These are phyloP conservation scores for Vipera ursinii DNA, from an alignment of 2,797 vertebrate species.

Conservation along the genomic window DNA sequence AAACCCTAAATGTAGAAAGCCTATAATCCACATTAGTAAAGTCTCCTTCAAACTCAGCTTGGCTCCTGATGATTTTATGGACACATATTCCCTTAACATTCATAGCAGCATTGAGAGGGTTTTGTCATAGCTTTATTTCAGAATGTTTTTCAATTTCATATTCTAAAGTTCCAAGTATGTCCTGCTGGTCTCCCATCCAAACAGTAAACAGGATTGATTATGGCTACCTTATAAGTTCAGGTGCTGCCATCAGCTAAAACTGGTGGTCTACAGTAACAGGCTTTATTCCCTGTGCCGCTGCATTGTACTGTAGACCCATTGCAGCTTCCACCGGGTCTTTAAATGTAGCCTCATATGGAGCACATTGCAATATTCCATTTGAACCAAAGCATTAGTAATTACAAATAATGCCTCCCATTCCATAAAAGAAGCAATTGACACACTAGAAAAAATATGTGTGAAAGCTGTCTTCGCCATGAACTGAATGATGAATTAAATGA, in stretches of 20 bases:
- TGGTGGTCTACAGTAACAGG: background rate
- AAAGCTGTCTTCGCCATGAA: background rate
- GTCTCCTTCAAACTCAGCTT: background rate
- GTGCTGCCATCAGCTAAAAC: background rate
- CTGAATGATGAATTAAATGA: background rate
- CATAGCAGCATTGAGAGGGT: background rate
- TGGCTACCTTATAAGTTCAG: background rate
- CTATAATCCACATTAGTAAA: background rate
- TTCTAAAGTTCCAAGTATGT: background rate
- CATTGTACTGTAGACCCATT: background rate
- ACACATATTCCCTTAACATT: background rate
- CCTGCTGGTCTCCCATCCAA: background rate
- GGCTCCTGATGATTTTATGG: background rate
- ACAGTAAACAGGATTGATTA: background rate
- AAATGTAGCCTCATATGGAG: background rate
- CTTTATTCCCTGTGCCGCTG: background rate
- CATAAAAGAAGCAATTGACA: background rate
- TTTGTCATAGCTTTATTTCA: background rate
- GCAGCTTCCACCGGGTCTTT: background rate
- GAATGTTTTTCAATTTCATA: background rate
- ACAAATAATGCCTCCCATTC: background rate
- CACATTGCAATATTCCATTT: background rate
- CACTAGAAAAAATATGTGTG: background rate
- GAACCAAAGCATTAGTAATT: background rate
- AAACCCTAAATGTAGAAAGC: background rate